Conservation (phyloP, 1,140 invertebrate genomes). For the Zaprionus lachaisei region DNA sequence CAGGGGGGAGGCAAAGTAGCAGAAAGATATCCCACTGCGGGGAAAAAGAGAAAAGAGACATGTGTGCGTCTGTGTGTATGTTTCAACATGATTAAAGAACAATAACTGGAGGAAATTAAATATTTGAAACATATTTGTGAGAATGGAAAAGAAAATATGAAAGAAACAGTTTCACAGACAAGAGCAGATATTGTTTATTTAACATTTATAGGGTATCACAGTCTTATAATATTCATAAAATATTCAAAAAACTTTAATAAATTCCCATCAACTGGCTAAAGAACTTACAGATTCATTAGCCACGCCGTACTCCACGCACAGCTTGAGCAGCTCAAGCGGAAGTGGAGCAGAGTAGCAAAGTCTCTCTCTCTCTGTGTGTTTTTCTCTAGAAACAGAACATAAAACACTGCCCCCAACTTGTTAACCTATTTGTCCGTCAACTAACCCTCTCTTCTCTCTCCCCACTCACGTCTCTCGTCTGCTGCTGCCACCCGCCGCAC, state of each 20-base stretch:
- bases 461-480: background rate
- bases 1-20: background rate
- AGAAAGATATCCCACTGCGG: constrained; percentile 3
- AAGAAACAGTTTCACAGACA: background rate
- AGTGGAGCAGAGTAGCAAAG: constrained; percentile 5
- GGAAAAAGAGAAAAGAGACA: background rate
- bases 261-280: background rate
- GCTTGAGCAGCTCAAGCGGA: constrained; percentile 9
- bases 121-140: background rate
- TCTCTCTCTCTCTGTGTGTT: background rate
- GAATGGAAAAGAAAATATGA: background rate
- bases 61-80: background rate
- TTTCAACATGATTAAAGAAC: background rate
- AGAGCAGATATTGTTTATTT: too few species aligned
- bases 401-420: constrained; percentile 48
- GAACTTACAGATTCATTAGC: background rate
- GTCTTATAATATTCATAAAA: too few species aligned
- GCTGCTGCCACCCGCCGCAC: constrained; percentile 24
- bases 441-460: background rate
- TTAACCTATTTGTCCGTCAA: constrained; percentile 41
- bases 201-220: too few species aligned
- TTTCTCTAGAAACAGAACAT: constrained; percentile 15
- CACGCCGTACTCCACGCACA: background rate
- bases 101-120: background rate
- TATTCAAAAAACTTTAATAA: too few species aligned